Base-by-base conservation (phyloP, 2,888 invertebrate species). In the Drosophila longiperda region DNA sequence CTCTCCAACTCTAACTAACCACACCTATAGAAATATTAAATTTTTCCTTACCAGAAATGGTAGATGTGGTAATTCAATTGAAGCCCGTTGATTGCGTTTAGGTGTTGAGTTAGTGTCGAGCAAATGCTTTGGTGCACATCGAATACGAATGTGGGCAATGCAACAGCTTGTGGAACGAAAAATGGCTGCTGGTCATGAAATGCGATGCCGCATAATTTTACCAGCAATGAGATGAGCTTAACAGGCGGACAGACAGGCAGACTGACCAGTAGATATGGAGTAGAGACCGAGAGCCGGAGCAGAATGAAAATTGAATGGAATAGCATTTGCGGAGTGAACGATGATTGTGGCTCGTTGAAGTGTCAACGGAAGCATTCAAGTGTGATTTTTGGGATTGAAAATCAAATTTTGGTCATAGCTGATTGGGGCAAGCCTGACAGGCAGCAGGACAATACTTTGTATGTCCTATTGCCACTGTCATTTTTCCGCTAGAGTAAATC, bases 301-400 rank as follows among this genome's bases (percentile, higher is more conserved):
- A 45, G 52, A 38, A 36, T 54, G 29, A 23, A 45, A 66, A 77
- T 58, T 63, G 66, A 64, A 67, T 73, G 48, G 52, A 66, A 63
- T 42, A 65, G 63, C 49, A 58, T 63, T 53, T 57, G 63, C 49
- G 54, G 50, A 70, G 67, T 65, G 70, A 71, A 45, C 65, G 57
- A 40, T 36, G 59, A 61, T 66, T 68, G 66, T 61, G 66, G 54
- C 64, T 49, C 58, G 62, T 70, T 78, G 58, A 82, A 81, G 80
- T 81, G 80, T 79, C 80, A 80, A 80, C 77, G 70, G 61, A 80
- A 36, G 80, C 77, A 80, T 58, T 80, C 49, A 76, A 73, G 80
- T 76, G 78, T 79, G 69, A 76, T 75, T 78, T 78, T 80, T 77
- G 68, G 62, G 50, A 72, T 72, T 61, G 72, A 70, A 78, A 78